Conservation (phyloP, 2,888 invertebrate species). For the Ferrisia virgata region DNA sequence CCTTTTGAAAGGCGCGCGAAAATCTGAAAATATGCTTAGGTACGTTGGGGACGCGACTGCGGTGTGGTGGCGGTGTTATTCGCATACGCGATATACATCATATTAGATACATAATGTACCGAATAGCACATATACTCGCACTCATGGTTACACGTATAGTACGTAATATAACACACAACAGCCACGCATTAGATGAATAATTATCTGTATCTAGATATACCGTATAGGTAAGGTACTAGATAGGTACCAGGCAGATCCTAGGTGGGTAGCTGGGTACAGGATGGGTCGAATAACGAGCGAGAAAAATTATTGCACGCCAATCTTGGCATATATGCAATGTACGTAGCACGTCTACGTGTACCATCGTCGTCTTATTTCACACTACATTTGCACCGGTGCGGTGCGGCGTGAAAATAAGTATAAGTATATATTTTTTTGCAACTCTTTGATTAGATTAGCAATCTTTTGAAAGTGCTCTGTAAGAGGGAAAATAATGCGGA, state of each 20-base stretch:
- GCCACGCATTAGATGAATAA: background rate
- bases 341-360: too few species aligned
- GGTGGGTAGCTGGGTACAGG: too few species aligned
- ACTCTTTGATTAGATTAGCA: background rate
- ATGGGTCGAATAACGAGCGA: background rate
- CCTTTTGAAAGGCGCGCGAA: background rate
- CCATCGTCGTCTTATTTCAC: background rate
- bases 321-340: background rate
- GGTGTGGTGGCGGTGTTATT: background rate
- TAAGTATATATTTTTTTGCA: background rate
- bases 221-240: too few species aligned
- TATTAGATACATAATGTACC: too few species aligned
- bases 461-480: background rate
- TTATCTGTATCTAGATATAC: background rate
- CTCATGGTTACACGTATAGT: too few species aligned
- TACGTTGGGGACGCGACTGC: background rate
- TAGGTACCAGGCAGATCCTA: too few species aligned
- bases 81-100: background rate
- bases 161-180: too few species aligned
- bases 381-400: background rate
- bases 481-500: background rate
- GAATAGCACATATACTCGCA: too few species aligned
- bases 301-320: background rate
- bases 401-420: background rate
- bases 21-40: background rate